A percentile compares a stretch with the other conserved stretches of the same genome.
These are phyloP conservation scores for Ramazzottius varieornatus DNA, from an alignment of 2,888 invertebrate species.

Conservation along the genomic window DNA sequence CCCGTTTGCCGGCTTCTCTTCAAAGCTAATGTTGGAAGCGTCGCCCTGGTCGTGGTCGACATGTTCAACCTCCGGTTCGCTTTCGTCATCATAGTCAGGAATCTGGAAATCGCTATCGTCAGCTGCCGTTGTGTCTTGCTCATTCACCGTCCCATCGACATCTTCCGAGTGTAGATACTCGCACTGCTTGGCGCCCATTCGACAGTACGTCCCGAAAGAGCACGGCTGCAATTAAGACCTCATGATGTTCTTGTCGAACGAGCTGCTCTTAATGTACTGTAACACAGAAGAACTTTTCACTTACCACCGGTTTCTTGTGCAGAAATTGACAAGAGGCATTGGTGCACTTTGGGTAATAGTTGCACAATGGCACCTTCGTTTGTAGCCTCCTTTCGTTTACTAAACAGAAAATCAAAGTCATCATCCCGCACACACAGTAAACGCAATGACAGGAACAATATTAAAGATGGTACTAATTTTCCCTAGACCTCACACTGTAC, in stretches of 20 bases:
- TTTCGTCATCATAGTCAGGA: not conserved
- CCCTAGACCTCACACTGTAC: no score
- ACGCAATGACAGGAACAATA: no score
- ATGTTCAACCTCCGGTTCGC: not conserved
- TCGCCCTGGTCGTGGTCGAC: not conserved
- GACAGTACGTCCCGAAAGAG: not conserved
- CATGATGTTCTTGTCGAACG: no score
- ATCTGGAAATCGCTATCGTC: not conserved
- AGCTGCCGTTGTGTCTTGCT: not conserved
- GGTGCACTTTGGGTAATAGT: not conserved
- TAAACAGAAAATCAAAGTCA: not conserved
- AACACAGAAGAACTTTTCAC: no score
- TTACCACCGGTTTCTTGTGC: not conserved
- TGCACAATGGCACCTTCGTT: not conserved
- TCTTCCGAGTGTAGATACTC: not conserved
- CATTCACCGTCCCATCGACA: no score
- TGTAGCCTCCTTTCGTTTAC: not conserved
- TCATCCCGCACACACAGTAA: no score
- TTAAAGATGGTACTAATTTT: no score
- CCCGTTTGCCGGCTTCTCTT: no score
- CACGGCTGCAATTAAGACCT: not conserved
- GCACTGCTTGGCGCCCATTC: not conserved
- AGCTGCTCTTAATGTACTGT: no score
- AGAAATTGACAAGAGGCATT: not conserved
- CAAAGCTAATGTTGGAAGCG: not conserved